Base-by-base conservation (phyloP, 1,140 invertebrate species). In the Ceratina japonica region DNA sequence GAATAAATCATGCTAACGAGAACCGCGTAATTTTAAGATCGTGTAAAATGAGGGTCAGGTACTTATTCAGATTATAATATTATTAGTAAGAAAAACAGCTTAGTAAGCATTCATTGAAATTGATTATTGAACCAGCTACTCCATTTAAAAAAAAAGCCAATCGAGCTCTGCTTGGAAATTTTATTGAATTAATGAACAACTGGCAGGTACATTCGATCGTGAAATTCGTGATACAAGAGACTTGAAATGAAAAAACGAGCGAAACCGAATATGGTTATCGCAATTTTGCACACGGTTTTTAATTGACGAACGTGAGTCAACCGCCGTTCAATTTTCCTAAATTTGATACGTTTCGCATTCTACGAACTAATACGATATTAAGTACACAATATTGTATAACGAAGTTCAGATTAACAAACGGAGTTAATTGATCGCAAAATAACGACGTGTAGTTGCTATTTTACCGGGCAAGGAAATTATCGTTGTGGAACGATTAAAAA, bases 291-390 rank as follows among this genome's bases (percentile, higher is more conserved):
- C 13, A 24, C 12, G 64, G 0, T 59, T 58, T 4, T 20, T 75
- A 68, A 75, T 68, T 75, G 49, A 22, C 4, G 54, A 68, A 75
- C 49, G 20, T 49, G 20, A 54, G 54, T 68, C 54, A n/a, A n/a
- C n/a, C n/a, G n/a, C n/a, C n/a, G n/a, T n/a, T n/a, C 16, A 24
- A 49, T 65, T 75, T 51, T 31, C 20, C 20, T 4, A 20, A 58
- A 27, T 58, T n/a, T 64, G 58, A 58, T 68, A n/a, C 27, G n/a
- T n/a, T n/a, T n/a, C n/a, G n/a, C n/a, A 3, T 16, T n/a, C 24
- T 10, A 66, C 3, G 49, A 20, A 5, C 18, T n/a, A 31, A 31
- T 31, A 31, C 27, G 27, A 31, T 31, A 31, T 31, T 31, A 31
- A 31, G 27, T 31, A 31, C 4, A 31, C 27, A 31, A 31, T 31